Evolutionary conservation across 1,140 invertebrate genomes (phyloP), one percentile per base, ranked within the genome.

Genomic region (Lasioglossum baleicum): DNA sequence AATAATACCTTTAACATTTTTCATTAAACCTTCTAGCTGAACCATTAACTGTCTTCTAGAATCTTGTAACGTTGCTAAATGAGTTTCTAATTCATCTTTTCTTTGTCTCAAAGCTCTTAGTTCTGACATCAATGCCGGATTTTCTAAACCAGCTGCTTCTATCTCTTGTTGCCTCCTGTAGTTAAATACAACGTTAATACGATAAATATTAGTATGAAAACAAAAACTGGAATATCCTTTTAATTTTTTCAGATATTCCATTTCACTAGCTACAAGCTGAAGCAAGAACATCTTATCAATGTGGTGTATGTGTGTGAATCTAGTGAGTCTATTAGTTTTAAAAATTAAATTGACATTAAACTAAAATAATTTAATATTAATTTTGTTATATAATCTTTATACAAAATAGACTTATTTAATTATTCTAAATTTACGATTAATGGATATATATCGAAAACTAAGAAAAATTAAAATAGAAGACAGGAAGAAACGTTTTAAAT

Each of bases 1-100:
- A 3, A 56, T 26, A 65, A 81, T 91, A 98, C 97, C 95, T 99
- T 99, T 40, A 99, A 94, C 95, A 99, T n/a, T 96, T 93, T 98
- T 98, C 98, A 99, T 99, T 53, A 99, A 94, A 35, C 97, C 97
- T 93, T 99, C 98, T 44, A 99, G 94, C 92, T 99, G 98, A 51
- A 98, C 96, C 98, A 99, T 99, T 26, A 99, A 94, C 87, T 99
- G 97, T 68, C 97, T 94, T 76, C 98, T 93, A 6, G 97, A 98
- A 92, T 99, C 98, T 93, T 99, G 98, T 84, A 99, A 94, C 4
- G 97, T 96, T 26, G 96, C 96, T 90, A 99, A 94, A 90, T 99
- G 97, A 0, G 95, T 96, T 92, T 99, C 99, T 66, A 99, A 94
- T 90, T 99, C 98, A 82, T 97, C 97, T 91, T 99, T 99, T 65